phyloP scores from a whole-genome alignment of 1,140 invertebrate genomes.

The Paraescarpia echinospica region DNA sequence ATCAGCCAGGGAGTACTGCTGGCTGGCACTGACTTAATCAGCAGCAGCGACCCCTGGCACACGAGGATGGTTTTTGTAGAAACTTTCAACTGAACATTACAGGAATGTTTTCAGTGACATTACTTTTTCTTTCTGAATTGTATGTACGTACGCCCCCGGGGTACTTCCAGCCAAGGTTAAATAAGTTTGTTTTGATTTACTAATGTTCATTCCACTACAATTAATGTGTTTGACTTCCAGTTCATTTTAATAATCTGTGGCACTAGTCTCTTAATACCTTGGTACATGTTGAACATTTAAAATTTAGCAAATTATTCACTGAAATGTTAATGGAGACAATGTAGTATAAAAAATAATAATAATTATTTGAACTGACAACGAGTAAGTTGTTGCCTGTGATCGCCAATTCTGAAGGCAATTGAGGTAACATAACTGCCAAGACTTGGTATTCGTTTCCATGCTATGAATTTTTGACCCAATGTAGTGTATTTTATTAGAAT shows the following conservation, averaged over 20 bases:
- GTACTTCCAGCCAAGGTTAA: not conserved
- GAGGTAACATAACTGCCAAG: not conserved
- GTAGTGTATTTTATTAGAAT: too few species aligned
- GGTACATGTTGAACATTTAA: not conserved
- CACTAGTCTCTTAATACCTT: too few species aligned
- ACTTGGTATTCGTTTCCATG: not conserved
- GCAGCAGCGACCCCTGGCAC: too few species aligned
- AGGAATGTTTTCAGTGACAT: not conserved
- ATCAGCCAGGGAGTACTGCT: too few species aligned
- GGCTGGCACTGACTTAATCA: too few species aligned
- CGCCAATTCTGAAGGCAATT: not conserved
- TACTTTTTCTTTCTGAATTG: not conserved
- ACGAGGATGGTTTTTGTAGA: not conserved
- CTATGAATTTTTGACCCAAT: not conserved
- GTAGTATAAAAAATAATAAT: too few species aligned
- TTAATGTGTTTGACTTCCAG: too few species aligned
- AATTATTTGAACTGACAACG: too few species aligned
- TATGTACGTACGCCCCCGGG: too few species aligned
- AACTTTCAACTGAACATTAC: not conserved
- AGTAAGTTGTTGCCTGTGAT: not conserved
- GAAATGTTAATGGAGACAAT: too few species aligned
- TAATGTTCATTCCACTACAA: not conserved
- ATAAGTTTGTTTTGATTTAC: not conserved
- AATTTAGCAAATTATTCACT: not conserved
- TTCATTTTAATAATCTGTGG: too few species aligned